Evolutionary conservation across 2,888 invertebrate species (phyloP), one percentile per base, ranked within the genome.

Genomic region (Trichopria drosophilae): DNA sequence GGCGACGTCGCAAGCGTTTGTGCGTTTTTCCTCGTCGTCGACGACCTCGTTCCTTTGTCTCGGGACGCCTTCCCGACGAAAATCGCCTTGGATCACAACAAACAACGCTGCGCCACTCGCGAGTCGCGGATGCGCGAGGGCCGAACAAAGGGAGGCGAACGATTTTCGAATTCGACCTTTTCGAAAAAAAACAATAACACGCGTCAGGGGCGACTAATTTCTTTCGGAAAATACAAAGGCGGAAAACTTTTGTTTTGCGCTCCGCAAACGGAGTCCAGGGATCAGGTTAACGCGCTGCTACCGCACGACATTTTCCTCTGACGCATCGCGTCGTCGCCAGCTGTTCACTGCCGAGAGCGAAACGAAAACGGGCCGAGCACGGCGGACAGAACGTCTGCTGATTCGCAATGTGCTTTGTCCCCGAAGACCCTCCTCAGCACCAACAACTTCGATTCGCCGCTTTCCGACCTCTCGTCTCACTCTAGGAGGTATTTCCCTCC

Each of bases 251-350:
- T n/a, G n/a, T n/a, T n/a, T n/a, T n/a, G n/a, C n/a, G n/a, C n/a
- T n/a, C n/a, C n/a, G n/a, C n/a, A n/a, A n/a, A n/a, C n/a, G n/a
- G n/a, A n/a, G n/a, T n/a, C n/a, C n/a, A n/a, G n/a, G 62, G 53
- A 62, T 61, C 55, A 64, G 56, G 59, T 60, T 36, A 53, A 36
- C 58, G 39, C 63, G n/a, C n/a, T n/a, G 45, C 35, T 55, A 56
- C 61, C 62, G 59, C 63, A 63, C 60, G 58, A 63, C 64, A 67
- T 67, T 58, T 64, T 55, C 50, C 58, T 65, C 67, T 63, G 66
- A 68, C 69, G 67, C 68, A 62, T 58, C 61, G 68, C 69, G 66
- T 64, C 63, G 65, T 66, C 63, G 69, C 70, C 70, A 72, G 72
- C 72, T 72, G 71, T 72, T 72, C 66, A 72, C 68, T 68, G 67